phyloP scores from a whole-genome alignment of 1,140 invertebrate genomes.

The Drosophila gunungcola region DNA sequence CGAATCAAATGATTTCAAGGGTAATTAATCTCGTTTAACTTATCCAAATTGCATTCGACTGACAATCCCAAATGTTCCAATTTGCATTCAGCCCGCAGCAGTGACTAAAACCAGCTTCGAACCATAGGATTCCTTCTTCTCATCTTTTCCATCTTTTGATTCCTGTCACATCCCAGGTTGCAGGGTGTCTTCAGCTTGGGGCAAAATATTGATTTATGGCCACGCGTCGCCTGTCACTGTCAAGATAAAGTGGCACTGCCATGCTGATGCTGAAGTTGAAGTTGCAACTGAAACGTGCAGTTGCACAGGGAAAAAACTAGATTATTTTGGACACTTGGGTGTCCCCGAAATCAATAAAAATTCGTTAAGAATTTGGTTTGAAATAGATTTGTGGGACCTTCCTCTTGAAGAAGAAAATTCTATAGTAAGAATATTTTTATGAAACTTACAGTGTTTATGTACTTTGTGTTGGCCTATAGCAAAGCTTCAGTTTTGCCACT shows the following conservation, averaged over 20 bases:
- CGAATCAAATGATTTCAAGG: not conserved
- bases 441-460: not conserved
- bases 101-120: constrained; percentile 25
- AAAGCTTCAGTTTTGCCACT: too few species aligned
- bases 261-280: constrained; percentile 21
- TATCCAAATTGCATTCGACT: constrained; percentile 13
- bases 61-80: constrained; percentile 33
- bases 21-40: constrained; percentile 3
- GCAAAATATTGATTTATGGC: constrained; percentile 72
- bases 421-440: too few species aligned
- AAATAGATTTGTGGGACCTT: not conserved
- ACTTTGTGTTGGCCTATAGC: too few species aligned
- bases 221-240: constrained; percentile 67
- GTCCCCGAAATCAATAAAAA: not conserved
- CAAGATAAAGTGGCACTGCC: constrained; percentile 48
- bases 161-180: constrained; percentile 48
- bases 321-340: not conserved
- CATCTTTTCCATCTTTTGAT: constrained; percentile 25
- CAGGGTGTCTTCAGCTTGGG: constrained; percentile 33
- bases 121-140: constrained; percentile 4
- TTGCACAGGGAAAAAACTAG: constrained; percentile 9
- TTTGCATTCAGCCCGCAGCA: constrained; percentile 32
- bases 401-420: too few species aligned
- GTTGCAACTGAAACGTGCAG: constrained; percentile 35
- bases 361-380: not conserved